Base-by-base conservation (phyloP, 2,113 vertebrate species). In the Rhinolophus ferrumequinum region DNA sequence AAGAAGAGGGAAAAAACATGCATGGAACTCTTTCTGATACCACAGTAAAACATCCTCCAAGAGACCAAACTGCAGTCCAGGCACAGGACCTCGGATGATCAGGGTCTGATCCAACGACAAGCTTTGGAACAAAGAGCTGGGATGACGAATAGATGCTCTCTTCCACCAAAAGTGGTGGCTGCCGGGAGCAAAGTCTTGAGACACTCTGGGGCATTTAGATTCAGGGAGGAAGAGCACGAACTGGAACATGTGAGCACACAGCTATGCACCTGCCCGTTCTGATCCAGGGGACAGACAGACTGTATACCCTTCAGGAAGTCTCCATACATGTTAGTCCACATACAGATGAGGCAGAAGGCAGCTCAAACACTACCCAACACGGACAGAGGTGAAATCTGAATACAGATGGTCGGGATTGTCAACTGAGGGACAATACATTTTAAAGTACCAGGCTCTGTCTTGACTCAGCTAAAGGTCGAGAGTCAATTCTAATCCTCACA, bases 101-200 rank as follows among this genome's bases (percentile, higher is more conserved):
- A 50, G n/a, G 30, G 52, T 11, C 62, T 66, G 58, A 62, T 50
- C 3, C 44, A 30, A 1, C 3, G 73, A 82, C 0, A 5, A 60
- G 30, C 86, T 50, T 5, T n/a, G 64, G 33, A 52, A 75, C 35
- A 13, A 12, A 30, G 5, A 83, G 54, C 33, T 4, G 52, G 58
- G 70, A 60, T 30, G 60, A 44, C 3, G 50, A n/a, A 91, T 3
- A 58, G 30, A 52, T 18, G 41, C 12, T 30, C 76, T 35, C 30
- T 41, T 21, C 16, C 10, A 38, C 21, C 5, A 0, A 47, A 50
- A 30, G n/a, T 18, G 33, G 44, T 8, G 22, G 60, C 62, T 28
- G 47, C 76, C 0, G 11, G 69, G 38, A 24, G 13, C 41, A 5
- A 0, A 8, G 5, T 14, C 24, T 21, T 30, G 0, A 26, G 22